Conservation (phyloP, 1,140 invertebrate species). For the Sarcophaga bullata region DNA sequence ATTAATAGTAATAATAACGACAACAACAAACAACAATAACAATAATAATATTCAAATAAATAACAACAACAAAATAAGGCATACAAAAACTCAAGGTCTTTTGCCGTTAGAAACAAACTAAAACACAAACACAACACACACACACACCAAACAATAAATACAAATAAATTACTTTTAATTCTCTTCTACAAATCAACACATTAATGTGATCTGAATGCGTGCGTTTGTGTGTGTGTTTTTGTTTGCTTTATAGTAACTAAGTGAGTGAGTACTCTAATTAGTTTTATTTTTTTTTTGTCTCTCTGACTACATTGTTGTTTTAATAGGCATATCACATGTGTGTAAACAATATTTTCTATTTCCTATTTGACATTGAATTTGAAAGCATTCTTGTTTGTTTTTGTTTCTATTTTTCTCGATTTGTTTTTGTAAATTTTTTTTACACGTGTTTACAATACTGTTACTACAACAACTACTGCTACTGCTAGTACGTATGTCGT, state of each 20-base stretch:
- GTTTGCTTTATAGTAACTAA: not conserved
- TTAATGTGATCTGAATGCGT: not conserved
- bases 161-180: constrained; percentile 18
- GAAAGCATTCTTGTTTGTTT: not conserved
- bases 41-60: not conserved
- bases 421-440: not conserved
- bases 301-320: not conserved
- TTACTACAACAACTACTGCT: not conserved
- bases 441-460: not conserved
- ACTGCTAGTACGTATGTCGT: not conserved
- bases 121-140: too few relatives aligned
- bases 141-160: not conserved
- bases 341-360: not conserved
- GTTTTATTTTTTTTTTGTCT: not conserved
- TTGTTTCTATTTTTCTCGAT: too few relatives aligned
- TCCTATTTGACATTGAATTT: not conserved
- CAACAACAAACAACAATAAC: too few relatives aligned
- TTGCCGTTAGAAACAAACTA: not conserved
- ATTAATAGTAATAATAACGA: too few relatives aligned
- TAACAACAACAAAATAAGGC: not conserved
- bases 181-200: not conserved
- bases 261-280: not conserved
- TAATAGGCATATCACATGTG: not conserved
- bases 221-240: not conserved
- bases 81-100: constrained; percentile 4